Evolutionary conservation across 2,888 invertebrate species (phyloP), one percentile per base, ranked within the genome.

Genomic region (Drosophila vallismaia): DNA sequence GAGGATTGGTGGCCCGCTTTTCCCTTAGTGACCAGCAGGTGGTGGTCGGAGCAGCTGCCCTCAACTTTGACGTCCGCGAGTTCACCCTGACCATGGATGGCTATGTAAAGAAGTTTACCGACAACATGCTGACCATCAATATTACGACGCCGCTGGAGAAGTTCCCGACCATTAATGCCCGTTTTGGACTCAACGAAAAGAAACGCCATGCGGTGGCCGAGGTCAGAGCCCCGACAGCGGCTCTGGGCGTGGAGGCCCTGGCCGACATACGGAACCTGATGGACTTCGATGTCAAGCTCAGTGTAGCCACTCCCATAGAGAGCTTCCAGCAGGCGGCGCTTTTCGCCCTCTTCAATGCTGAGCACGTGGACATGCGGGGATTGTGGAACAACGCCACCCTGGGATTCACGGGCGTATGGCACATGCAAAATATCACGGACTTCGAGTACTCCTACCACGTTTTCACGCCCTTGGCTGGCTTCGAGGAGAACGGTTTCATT

Each of bases 401-500:
- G 29, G 97, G 97, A 7, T 95, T 96, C 89, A 94, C 94, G 0
- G 96, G 96, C 44, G 94, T 95, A 44, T 96, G 96, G 95, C 94
- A 89, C 28, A 86, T 85, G 75, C 58, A 73, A 0, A 93, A 93
- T 50, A 89, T 94, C 14, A 93, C 94, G 9, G 94, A 96, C 90
- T 96, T 97, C 74, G 95, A 96, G 72, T 96, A 96, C 90, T 93
- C 95, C 0, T 96, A 95, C 90, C 94, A 95, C 76, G 91, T 96
- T 42, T 96, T 94, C 86, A 96, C 96, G 0, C 97, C 97, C 0
- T 90, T 97, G n/a, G 93, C 94, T 79, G 95, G 95, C 4, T 95
- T 96, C 75, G 94, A 96, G 85, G 95, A 96, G 86, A 96, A 95
- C 81, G 96, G 96, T 0, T 92, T 95, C 7, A 94, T 96, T 0